Conservation (phyloP, 1,140 invertebrate species). For the Drosophila tropicalis region DNA sequence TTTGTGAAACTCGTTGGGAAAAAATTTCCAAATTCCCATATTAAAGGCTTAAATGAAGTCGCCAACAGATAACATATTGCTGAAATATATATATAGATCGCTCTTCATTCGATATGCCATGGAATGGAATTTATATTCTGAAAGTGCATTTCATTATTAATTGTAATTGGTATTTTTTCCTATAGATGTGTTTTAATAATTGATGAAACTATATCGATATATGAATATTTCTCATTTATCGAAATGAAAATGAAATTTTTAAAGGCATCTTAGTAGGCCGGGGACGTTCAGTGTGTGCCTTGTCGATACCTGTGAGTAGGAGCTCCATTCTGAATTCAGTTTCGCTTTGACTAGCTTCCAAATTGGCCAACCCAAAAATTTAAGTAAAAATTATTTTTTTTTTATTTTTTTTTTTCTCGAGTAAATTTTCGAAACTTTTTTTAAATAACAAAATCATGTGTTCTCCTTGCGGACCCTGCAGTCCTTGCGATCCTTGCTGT, state of each 20-base stretch:
- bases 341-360: conserved; percentile 58
- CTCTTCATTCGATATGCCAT: conserved; percentile 43
- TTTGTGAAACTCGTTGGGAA: conserved; percentile 47
- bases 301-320: neutral
- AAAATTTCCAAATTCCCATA: conserved; percentile 55
- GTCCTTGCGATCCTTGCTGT: conserved; percentile 76
- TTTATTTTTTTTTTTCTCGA: conserved; percentile 27
- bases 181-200: neutral
- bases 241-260: conserved; percentile 4
- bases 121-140: conserved; percentile 55
- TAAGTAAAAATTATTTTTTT: conserved; percentile 20
- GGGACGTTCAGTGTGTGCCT: neutral
- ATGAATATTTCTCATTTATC: neutral
- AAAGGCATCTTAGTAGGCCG: neutral
- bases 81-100: conserved; percentile 27
- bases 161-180: conserved; percentile 26
- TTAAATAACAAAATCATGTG: conserved; percentile 41
- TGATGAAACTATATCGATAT: neutral
- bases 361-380: conserved; percentile 53
- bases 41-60: conserved; percentile 68
- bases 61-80: conserved; percentile 57
- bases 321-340: conserved; percentile 36
- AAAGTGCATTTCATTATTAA: conserved; percentile 63
- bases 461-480: conserved; percentile 71
- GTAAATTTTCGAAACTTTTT: neutral